Evolutionary conservation across 2,888 invertebrate genomes (phyloP), one percentile per base, ranked within the genome.

Genomic region (Leptopilina myrica): DNA sequence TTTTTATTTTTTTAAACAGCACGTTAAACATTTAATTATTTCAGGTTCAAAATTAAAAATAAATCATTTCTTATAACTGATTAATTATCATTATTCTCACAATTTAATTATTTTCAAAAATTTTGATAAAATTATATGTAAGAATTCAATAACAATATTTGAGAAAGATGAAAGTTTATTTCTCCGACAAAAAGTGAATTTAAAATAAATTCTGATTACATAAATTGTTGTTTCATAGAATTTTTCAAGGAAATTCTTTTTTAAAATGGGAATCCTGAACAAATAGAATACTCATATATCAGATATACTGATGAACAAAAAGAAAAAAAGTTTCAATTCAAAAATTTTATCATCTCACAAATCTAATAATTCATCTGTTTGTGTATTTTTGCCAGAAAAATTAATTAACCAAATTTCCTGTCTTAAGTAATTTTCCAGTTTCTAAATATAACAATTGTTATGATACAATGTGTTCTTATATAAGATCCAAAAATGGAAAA

Each of bases 191-290:
- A 33, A n/a, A 65, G n/a, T 43, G 20, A 20, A 69, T 49, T 69
- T 67, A 15, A 20, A 46, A 20, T 67, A 12, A 20, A 69, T n/a
- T n/a, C 20, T 49, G 12, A 26, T 69, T 7, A 20, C 49, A 49
- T 69, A 49, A 69, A 49, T 49, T 2, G 49, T 14, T 62, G 15
- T 20, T 62, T 62, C 62, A 20, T 62, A 20, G 62, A 62, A 69
- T 53, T 12, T 69, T 20, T 53, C 46, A 67, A 67, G 64, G 65
- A 43, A 53, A 59, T n/a, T 40, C 26, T 64, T 40, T 53, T 49
- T 46, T n/a, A 26, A 56, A 20, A 53, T 20, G 69, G 69, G 69
- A 69, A 69, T 69, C 69, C 69, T 69, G 12, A 49, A 69, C 20
- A 67, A 67, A n/a, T 15, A 33, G 3, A 59, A 15, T 20, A 20